Evolutionary conservation across 2,797 vertebrate genomes (phyloP).

Genomic region (Halcyon leucocephala): DNA sequence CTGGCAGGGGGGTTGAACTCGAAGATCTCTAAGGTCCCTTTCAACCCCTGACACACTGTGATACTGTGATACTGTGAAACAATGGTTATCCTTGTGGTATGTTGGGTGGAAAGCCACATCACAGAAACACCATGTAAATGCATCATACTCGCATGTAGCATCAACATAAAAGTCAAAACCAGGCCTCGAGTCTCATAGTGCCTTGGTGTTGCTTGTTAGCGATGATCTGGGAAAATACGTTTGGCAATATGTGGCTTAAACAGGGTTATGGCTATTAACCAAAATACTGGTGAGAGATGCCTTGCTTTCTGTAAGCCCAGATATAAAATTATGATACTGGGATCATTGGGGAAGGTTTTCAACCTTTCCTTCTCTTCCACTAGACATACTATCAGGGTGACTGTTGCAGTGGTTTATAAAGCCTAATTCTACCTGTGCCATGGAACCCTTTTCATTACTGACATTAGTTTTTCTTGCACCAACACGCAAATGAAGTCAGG

Average conservation of each 20-base stretch:
- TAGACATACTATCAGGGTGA: neutral
- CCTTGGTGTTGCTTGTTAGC: rapidly evolving
- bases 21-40: too few relatives aligned
- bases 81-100: neutral
- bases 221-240: neutral
- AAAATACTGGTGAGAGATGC: neutral
- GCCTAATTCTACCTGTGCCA: neutral
- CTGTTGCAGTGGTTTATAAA: neutral
- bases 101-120: neutral
- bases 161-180: neutral
- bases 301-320: neutral
- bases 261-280: neutral
- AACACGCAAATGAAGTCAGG: neutral
- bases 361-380: neutral
- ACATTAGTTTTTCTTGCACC: neutral
- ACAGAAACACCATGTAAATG: neutral
- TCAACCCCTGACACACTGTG: too few relatives aligned
- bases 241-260: neutral
- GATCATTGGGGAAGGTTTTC: neutral
- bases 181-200: neutral
- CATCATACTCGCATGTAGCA: neutral
- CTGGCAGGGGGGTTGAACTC: too few relatives aligned
- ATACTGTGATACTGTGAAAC: neutral
- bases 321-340: neutral
- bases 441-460: neutral